Evolutionary conservation across 64 coral and sea anemone genomes (phyloP).

Genomic region (Catalaphyllia jardinei): DNA sequence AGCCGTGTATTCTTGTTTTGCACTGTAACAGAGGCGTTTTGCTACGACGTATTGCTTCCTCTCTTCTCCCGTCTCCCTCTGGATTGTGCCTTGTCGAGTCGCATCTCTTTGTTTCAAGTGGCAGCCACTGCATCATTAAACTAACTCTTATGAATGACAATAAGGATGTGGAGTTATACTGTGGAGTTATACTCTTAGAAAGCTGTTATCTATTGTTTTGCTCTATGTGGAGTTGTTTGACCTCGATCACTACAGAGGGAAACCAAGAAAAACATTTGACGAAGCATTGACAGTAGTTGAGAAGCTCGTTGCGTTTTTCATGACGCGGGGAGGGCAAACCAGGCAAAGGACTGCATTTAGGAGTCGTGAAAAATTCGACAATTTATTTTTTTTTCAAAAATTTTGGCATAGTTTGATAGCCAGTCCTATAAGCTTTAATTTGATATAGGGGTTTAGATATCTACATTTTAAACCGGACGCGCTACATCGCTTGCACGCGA

Average conservation of each 20-base stretch:
- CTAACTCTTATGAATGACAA: constrained; percentile 6
- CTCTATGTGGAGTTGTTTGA: not conserved
- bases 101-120: not conserved
- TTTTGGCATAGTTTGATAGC: too few relatives aligned
- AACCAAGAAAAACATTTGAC: constrained; percentile 34
- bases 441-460: too few relatives aligned
- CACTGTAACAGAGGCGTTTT: constrained; percentile 49
- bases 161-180: constrained; percentile 32
- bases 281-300: constrained; percentile 54
- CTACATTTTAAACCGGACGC: too few relatives aligned
- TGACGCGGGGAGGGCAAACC: constrained; percentile 47
- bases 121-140: constrained; percentile 47
- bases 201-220: not conserved
- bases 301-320: constrained; percentile 57
- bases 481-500: too few relatives aligned
- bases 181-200: constrained; percentile 10
- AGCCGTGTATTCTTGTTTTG: constrained; percentile 43
- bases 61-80: constrained; percentile 33
- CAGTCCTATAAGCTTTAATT: too few relatives aligned
- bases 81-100: constrained; percentile 3
- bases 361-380: too few relatives aligned
- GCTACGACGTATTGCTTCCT: constrained; percentile 44
- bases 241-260: not conserved
- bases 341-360: constrained; percentile 1
- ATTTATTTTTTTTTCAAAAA: too few relatives aligned